Base-by-base conservation (phyloP, 2,797 vertebrate genomes). In the Arnoldichthys spilopterus region DNA sequence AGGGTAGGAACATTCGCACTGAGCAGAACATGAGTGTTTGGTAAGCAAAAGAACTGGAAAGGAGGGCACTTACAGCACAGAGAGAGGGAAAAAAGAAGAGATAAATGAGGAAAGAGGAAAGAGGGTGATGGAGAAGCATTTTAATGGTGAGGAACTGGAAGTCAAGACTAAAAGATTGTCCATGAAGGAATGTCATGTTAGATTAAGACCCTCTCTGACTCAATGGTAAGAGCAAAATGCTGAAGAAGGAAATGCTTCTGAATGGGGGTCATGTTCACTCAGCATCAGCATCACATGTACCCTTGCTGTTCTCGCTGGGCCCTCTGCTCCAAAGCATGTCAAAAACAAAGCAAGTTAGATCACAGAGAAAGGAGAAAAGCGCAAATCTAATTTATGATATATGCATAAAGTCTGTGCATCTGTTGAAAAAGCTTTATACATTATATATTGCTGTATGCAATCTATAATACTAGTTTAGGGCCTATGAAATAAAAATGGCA, bases 21-120 rank as follows among this genome's bases (percentile, higher is more conserved):
- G 43, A 32, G 45, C 28, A 43, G 51, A 24, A 67, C 30, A 73
- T 58, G 30, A 70, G 77, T 32, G 62, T 75, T 49, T 66, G 69
- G 32, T n/a, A 67, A 54, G 71, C 54, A 80, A 75, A 80, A 34
- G 37, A 49, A 68, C 56, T 67, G 61, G 66, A 75, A 72, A 79
- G 45, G 56, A 63, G 70, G 74, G 67, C 64, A 28, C 74, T 74
- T 74, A 51, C 72, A 56, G 54, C 61, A 43, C 11, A 67, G 61
- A 70, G 70, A 4, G 43, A 72, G 47, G 66, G 72, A 77, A 30
- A 20, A 22, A 77, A 32, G n/a, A 80, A 24, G 20, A 28, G 61
- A 67, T 72, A 64, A 70, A 85, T 59, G 59, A 67, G 20, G n/a
- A 58, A 45, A 74, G 45, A 72, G 61, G 24, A 45, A 73, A 58